Evolutionary conservation across 1,140 invertebrate species (phyloP).

Genomic region (Drosophila seguyi): DNA sequence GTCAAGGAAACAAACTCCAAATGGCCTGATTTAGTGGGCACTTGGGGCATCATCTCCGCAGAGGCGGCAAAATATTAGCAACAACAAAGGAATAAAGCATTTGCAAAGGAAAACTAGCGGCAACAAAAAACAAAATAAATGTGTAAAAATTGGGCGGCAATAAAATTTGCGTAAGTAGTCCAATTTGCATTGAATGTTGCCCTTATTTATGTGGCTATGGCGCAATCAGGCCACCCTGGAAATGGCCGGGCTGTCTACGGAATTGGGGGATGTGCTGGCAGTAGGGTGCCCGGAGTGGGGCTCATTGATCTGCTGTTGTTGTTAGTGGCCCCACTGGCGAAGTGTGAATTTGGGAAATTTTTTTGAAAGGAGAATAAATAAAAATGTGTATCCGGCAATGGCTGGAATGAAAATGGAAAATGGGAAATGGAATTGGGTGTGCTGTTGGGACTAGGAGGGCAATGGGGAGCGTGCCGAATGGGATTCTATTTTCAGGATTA

Average conservation of each 20-base stretch:
- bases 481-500: conserved; percentile 45
- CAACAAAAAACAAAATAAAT: conserved; percentile 75
- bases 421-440: conserved; percentile 39
- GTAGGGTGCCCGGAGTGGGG: conserved; percentile 5
- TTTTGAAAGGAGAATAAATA: conserved; percentile 72
- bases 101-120: conserved; percentile 41
- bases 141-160: conserved; percentile 78
- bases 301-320: conserved; percentile 27
- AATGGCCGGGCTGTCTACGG: conserved; percentile 23
- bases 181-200: conserved; percentile 82
- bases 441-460: conserved; percentile 14
- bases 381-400: conserved; percentile 49
- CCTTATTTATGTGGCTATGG: conserved; percentile 73
- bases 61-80: conserved; percentile 37
- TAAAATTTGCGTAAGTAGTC: conserved; percentile 84
- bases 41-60: conserved; percentile 54
- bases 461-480: conserved; percentile 15
- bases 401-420: conserved; percentile 27
- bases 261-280: conserved; percentile 21
- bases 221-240: conserved; percentile 44
- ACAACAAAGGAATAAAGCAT: conserved; percentile 59
- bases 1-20: conserved; percentile 56
- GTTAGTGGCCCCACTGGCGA: conserved; percentile 36
- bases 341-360: conserved; percentile 83
- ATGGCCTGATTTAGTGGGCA: conserved; percentile 78